These are phyloP conservation scores for Lepisosteus oculatus DNA, from an alignment of 2,113 vertebrate genomes.

Conservation along the genomic window DNA sequence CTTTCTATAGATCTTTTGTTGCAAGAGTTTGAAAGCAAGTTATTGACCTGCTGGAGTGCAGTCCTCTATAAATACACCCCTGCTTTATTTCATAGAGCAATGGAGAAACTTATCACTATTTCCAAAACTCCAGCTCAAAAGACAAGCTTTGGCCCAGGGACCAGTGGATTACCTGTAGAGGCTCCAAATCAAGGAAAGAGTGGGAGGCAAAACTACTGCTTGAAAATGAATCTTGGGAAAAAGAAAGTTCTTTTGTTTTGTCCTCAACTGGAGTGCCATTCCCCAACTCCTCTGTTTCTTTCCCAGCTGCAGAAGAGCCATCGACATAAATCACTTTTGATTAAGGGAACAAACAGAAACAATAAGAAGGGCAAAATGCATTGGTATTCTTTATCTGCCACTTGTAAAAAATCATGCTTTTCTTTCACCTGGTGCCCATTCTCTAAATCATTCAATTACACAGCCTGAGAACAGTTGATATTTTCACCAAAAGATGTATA, in stretches of 20 bases:
- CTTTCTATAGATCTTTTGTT: too few species aligned
- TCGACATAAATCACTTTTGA: constrained; percentile 26
- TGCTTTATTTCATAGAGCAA: too few species aligned
- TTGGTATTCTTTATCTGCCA: neutral
- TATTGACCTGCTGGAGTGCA: too few species aligned
- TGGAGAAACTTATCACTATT: too few species aligned
- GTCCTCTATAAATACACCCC: too few species aligned
- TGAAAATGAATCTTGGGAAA: constrained; percentile 10
- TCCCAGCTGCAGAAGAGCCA: neutral
- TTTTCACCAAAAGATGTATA: too few species aligned
- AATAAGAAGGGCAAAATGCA: constrained; percentile 5
- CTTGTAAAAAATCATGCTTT: neutral
- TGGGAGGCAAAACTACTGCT: constrained; percentile 5
- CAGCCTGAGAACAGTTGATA: too few species aligned
- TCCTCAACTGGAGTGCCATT: constrained; percentile 15
- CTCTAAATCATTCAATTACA: too few species aligned
- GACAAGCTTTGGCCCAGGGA: neutral
- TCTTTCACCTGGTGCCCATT: too few species aligned
- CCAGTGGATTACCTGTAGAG: constrained; percentile 31
- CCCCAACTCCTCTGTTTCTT: constrained; percentile 6
- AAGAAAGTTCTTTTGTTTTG: constrained; percentile 16
- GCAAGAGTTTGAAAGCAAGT: neutral
- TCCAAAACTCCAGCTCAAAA: too few species aligned
- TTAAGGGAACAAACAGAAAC: constrained; percentile 22
- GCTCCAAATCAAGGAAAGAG: constrained; percentile 23